Base-by-base conservation (phyloP, 2,113 vertebrate species). In the Lamprotornis superbus region DNA sequence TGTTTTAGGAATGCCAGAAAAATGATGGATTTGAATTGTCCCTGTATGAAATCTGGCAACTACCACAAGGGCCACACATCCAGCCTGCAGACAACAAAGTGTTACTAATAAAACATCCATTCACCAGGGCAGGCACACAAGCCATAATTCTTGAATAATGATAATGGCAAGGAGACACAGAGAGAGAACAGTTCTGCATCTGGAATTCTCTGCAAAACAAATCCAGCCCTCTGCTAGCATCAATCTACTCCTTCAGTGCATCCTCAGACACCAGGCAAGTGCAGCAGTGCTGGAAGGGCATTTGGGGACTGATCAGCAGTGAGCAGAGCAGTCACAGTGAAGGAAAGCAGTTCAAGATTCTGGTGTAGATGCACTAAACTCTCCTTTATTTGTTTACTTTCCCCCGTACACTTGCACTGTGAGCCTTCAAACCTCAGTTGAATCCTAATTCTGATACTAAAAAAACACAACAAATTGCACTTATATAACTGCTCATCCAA, bases 401-500 rank as follows among this genome's bases (percentile, higher is more conserved):
- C 53, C 49, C 64, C 31, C 25, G 10, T 5, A 18, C 63, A 60
- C 76, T 74, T 39, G 56, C 37, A 70, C 56, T 64, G 37, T 1
- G 23, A 92, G 83, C 80, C 68, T 87, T 78, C 71, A 86, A 93
- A 74, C 46, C 68, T 81, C 83, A 64, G 65, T 56, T 83, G 93
- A 95, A 94, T 92, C 73, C 61, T 95, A 96, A 96, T 96, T 93
- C 92, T 90, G 85, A 46, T 87, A 49, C 76, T 56, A 84, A 97
- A 92, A 90, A 92, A 86, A 35, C 5, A 46, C 85, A 95, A 68
- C 85, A 93, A 97, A 94, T 94, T 93, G 86, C 86, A 93, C 85
- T 93, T 92, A 91, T 79, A 93, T 94, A 96, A 95, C 91, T 90
- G 95, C 79, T 97, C 94, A 96, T 94, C 94, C 95, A 91, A 91